These are phyloP conservation scores for Calosoma granatense DNA, from an alignment of 1,140 invertebrate species.

Conservation along the genomic window DNA sequence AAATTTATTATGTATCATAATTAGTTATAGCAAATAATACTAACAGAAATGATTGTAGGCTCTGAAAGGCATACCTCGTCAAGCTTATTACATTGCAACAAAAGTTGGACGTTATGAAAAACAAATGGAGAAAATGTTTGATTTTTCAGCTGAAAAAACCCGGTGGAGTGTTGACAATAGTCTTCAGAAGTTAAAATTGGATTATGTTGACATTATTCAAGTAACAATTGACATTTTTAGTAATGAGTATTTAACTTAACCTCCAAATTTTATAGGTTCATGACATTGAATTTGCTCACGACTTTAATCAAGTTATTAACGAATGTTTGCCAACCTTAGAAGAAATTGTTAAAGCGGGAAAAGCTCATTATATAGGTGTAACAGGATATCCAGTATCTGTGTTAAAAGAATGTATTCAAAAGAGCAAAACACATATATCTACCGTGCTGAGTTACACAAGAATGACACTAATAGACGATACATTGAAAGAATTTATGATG, in stretches of 20 bases:
- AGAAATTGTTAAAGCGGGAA: constrained; percentile 60
- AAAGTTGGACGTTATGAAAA: constrained; percentile 80
- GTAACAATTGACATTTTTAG: constrained; percentile 33
- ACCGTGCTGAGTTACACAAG: constrained; percentile 70
- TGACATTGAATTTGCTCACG: constrained; percentile 82
- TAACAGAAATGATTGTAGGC: constrained; percentile 42
- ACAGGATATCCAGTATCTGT: constrained; percentile 76
- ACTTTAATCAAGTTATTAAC: constrained; percentile 63
- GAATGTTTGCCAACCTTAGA: constrained; percentile 78
- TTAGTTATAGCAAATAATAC: not conserved
- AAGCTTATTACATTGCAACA: constrained; percentile 84
- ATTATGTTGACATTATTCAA: constrained; percentile 85
- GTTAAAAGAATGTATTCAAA: constrained; percentile 63
- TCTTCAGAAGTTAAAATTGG: constrained; percentile 58
- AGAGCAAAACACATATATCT: constrained; percentile 55
- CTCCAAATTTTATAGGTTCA: constrained; percentile 55
- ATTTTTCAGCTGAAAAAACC: constrained; percentile 72
- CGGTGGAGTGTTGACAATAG: constrained; percentile 67
- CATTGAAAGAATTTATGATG: constrained; percentile 59
- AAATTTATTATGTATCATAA: constrained; percentile 13
- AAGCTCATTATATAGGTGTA: constrained; percentile 73
- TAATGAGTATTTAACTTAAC: not conserved
- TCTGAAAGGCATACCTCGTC: constrained; percentile 62
- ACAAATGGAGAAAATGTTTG: constrained; percentile 68
- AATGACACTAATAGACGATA: constrained; percentile 68